These are phyloP conservation scores for Gnathonemus echidnorhynchus DNA, from an alignment of 2,113 vertebrate species.

Conservation along the genomic window DNA sequence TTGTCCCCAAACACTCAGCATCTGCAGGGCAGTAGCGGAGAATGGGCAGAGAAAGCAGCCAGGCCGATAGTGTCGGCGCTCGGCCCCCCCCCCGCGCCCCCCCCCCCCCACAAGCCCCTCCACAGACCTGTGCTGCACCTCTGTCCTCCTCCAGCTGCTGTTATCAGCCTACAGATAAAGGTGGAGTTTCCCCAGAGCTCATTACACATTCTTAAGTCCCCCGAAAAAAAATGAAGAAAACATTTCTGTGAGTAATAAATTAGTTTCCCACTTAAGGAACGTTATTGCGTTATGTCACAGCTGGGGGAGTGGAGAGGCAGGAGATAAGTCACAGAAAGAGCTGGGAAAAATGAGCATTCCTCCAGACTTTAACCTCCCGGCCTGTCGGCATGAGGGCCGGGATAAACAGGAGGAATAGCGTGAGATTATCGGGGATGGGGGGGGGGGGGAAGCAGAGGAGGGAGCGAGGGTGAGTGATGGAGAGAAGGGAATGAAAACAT, in stretches of 20 bases:
- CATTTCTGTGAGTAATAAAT: constrained; percentile 13
- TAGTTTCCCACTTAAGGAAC: constrained; percentile 26
- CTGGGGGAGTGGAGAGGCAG: not conserved
- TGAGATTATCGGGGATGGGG: not conserved
- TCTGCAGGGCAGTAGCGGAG: not conserved
- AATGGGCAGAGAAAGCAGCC: not conserved
- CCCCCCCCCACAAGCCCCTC: not conserved
- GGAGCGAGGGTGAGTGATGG: not conserved
- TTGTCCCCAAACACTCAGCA: not conserved
- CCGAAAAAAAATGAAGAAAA: not conserved
- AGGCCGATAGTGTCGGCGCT: not conserved
- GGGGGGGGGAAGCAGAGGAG: not conserved
- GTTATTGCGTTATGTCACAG: constrained; percentile 11
- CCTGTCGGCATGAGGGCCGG: not conserved
- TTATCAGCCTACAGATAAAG: constrained; percentile 12
- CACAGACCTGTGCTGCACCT: not conserved
- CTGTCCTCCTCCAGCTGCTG: not conserved
- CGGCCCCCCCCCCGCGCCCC: no score
- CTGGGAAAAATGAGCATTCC: not conserved
- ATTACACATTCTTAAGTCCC: constrained; percentile 15
- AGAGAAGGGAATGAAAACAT: not conserved
- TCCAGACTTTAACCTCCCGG: not conserved
- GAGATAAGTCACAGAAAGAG: not conserved
- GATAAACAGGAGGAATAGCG: not conserved
- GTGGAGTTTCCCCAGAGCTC: constrained; percentile 3